Conservation (phyloP, 2,797 vertebrate genomes). For the Hybognathus amarus region DNA sequence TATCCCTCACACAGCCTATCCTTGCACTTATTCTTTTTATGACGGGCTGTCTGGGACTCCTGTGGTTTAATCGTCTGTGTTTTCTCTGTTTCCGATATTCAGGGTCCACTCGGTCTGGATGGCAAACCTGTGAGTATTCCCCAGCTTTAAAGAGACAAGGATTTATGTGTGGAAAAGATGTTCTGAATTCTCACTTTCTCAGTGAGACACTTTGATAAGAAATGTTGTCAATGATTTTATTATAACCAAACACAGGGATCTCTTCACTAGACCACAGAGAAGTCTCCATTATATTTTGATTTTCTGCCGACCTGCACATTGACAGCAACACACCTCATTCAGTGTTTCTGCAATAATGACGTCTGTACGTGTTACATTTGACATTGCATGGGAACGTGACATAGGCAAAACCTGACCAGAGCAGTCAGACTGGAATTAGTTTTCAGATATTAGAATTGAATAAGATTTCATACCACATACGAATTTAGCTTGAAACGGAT, state of each 20-base stretch:
- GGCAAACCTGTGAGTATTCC: slow-evolving; percentile 61
- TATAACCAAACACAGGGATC: neutral
- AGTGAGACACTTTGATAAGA: neutral
- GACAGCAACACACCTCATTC: neutral
- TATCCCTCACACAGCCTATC: slow-evolving; percentile 39
- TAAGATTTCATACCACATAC: too few species aligned
- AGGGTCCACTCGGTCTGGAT: slow-evolving; percentile 60
- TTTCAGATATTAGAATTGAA: too few species aligned
- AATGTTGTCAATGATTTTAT: neutral
- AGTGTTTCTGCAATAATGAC: too few species aligned
- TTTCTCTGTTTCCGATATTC: slow-evolving; percentile 39
- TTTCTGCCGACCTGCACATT: neutral
- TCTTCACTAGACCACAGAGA: neutral
- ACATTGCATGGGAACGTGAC: neutral
- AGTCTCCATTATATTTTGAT: neutral
- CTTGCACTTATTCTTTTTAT: slow-evolving; percentile 28
- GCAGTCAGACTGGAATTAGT: too few species aligned
- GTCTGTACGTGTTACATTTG: neutral
- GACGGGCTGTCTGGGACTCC: slow-evolving; percentile 24
- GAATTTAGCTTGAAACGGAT: too few species aligned
- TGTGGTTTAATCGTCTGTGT: slow-evolving; percentile 40
- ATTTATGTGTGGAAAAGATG: neutral
- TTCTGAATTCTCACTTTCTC: neutral
- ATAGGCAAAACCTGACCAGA: too few species aligned
- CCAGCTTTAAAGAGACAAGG: slow-evolving; percentile 22